Evolutionary conservation across 2,113 vertebrate species (phyloP), one percentile per base, ranked within the genome.

Genomic region (Sakesphorus luctuosus): DNA sequence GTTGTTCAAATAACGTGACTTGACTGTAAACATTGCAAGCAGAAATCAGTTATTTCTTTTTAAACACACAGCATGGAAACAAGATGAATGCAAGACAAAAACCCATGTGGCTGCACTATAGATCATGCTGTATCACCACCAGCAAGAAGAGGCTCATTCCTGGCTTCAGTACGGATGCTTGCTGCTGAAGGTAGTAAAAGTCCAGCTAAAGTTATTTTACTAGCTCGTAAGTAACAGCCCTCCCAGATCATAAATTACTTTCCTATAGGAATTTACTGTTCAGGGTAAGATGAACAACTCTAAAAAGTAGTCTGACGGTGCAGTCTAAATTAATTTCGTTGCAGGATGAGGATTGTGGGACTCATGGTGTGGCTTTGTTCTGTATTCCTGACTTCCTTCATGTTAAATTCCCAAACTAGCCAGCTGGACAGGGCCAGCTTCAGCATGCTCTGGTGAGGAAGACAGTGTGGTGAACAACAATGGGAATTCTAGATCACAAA

Each of bases 161-260:
- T 66, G 65, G 55, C 79, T 71, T 44, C 40, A 84, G 79, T 35
- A 25, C 0, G 4, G 58, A 16, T 47, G 16, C 61, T 91, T 93
- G 90, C 82, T 86, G 91, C 90, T 84, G 47, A 75, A 96, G 75
- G 83, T 61, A 81, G 88, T 93, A 92, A 92, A 88, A 88, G 93
- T 88, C 92, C 85, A 86, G 75, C 78, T 75, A 29, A 88, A 94
- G 92, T 93, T 95, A 88, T 94, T 96, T 94, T 96, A 94, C 85
- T 84, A 84, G 79, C 72, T 88, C 74, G 44, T 93, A 96, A 94
- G 82, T 88, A 95, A 81, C 90, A 95, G 69, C 35, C 69, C 72
- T 93, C 65, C 44, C 80, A 90, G 76, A 69, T 28, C 47, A 84
- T 87, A 94, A 96, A 96, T 94, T 90, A 96, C 58, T 75, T 90